Evolutionary conservation across 2,888 invertebrate species (phyloP).

Genomic region (Philereme vetulata): DNA sequence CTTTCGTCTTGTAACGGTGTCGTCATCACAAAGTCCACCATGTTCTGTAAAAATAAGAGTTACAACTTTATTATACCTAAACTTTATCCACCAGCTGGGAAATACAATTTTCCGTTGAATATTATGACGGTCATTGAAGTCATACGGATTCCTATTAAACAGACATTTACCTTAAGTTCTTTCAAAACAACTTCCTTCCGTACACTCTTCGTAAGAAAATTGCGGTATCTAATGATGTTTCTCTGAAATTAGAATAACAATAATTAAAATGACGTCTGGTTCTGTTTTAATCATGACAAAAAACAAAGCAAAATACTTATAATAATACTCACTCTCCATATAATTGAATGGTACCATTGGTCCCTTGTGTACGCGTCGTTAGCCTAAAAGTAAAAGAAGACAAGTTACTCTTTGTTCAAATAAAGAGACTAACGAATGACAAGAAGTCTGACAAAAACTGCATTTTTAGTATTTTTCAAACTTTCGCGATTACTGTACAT

Average conservation of each 20-base stretch:
- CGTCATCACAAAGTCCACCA: conserved; percentile 89
- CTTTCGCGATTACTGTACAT: too few species aligned
- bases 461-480: conserved; percentile 14
- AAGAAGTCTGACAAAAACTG: conserved; percentile 38
- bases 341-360: conserved; percentile 92
- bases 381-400: conserved; percentile 79
- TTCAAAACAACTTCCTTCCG: conserved; percentile 89
- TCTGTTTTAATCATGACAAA: conserved; percentile 3
- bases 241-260: conserved; percentile 79
- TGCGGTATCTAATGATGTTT: conserved; percentile 89
- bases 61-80: conserved; percentile 3
- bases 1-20: conserved; percentile 91
- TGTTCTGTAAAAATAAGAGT: conserved; percentile 78
- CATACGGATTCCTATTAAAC: neutral
- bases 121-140: conserved; percentile 1
- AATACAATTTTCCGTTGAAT: conserved; percentile 7
- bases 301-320: neutral
- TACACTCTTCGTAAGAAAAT: conserved; percentile 86
- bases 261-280: conserved; percentile 20
- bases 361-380: conserved; percentile 91
- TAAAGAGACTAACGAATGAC: neutral
- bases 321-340: conserved; percentile 87
- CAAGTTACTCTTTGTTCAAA: neutral
- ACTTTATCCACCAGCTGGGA: conserved; percentile 11
- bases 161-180: conserved; percentile 86